Base-by-base conservation (phyloP, 2,797 vertebrate genomes). In the Pachyuromys duprasi region DNA sequence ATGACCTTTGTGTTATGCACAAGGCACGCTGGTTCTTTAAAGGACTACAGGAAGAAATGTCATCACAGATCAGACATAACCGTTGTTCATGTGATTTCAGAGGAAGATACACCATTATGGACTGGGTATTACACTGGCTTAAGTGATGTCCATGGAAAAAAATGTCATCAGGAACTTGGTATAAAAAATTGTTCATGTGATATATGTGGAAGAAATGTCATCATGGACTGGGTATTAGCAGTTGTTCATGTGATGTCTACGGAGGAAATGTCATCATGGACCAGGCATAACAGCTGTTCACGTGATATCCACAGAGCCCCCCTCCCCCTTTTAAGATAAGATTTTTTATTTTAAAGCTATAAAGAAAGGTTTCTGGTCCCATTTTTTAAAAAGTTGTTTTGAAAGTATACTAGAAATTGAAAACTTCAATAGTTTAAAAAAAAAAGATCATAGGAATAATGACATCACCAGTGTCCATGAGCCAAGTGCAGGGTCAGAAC, bases 341-440 rank as follows among this genome's bases (percentile, higher is more conserved):
- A 93, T 45, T 53, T 96, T 82, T 88, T 26, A 81, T 81, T 79
- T 12, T 8, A 76, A 87, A 76, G 55, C 22, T 94, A n/a, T 53
- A 49, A 20, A 74, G n/a, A 67, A 14, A 60, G 14, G 24, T 83
- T 94, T 75, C 74, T 78, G 45, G 69, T 90, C 69, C 75, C 49
- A 18, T 28, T 76, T 94, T 60, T n/a, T 69, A 2, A 20, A 65
- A 67, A 67, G 42, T 24, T 31, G 20, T 4, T 89, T 62, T 95
- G 83, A 81, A 91, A 89, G 89, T 76, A 31, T 76, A 53, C 72
- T 82, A 82, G 39, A 94, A 89, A 93, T 45, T 17, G 45, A 86
- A 91, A 53, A 70, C 26, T 70, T 93, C 33, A 69, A 9, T n/a
- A 93, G 72, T 49, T 49, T 11, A 49, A 49, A 49, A 49, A 49